Percentiles rank a stretch among this genome's conserved stretches.
Conservation (phyloP, 2,797 vertebrate genomes). For the Craterocephalus amniculus region DNA sequence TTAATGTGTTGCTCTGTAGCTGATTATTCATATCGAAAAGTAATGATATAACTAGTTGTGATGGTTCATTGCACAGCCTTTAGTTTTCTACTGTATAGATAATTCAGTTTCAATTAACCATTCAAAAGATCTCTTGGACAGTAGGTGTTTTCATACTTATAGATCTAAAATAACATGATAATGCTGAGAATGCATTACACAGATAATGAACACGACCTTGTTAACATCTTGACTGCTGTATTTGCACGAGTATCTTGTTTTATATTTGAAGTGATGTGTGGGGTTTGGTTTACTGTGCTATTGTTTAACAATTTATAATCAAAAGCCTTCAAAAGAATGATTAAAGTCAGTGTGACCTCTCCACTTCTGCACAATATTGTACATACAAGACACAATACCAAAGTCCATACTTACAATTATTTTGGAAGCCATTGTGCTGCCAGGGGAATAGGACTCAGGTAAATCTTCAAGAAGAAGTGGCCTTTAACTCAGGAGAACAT, state of each 20-base stretch:
- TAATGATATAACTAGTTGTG: neutral
- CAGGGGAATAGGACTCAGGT: constrained; percentile 24
- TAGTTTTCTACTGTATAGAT: neutral
- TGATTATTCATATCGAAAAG: neutral
- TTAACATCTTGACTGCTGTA: neutral
- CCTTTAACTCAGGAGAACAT: constrained; percentile 58
- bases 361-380: neutral
- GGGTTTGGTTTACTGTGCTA: neutral
- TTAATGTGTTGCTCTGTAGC: neutral
- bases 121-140: neutral
- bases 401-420: constrained; percentile 90
- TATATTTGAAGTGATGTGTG: neutral
- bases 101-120: neutral
- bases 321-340: neutral
- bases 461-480: constrained; percentile 29
- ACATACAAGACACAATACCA: neutral
- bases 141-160: no score
- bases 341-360: neutral
- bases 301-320: neutral
- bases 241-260: neutral
- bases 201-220: neutral
- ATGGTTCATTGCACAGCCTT: neutral
- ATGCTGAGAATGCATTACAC: neutral
- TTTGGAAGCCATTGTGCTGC: constrained; percentile 86
- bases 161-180: neutral